Conservation (phyloP, 2,113 vertebrate genomes). For the Chlorocebus sabaeus region DNA sequence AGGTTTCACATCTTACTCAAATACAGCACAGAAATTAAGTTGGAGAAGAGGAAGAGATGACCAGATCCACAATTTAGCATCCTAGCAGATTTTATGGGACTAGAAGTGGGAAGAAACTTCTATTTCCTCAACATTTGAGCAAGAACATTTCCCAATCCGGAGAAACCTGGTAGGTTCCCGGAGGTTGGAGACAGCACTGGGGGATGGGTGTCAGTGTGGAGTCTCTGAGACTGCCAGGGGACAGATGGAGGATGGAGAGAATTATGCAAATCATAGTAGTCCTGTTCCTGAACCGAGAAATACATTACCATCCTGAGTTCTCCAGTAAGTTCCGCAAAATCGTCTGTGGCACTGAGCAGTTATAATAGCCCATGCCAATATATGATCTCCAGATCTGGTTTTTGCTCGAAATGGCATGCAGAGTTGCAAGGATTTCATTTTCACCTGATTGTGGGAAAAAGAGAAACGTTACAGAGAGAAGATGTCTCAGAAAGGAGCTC, state of each 20-base stretch:
- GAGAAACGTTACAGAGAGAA: slow-evolving; percentile 50
- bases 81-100: neutral
- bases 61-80: neutral
- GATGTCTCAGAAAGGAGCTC: neutral
- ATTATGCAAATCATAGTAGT: neutral
- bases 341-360: slow-evolving; percentile 92
- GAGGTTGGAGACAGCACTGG: neutral
- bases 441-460: slow-evolving; percentile 88
- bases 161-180: neutral
- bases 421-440: slow-evolving; percentile 92
- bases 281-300: neutral
- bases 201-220: neutral
- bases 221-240: neutral
- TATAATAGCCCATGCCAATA: slow-evolving; percentile 99
- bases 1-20: neutral
- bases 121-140: neutral
- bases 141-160: neutral
- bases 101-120: neutral
- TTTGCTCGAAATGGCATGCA: slow-evolving; percentile 91
- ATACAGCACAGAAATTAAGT: neutral
- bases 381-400: slow-evolving; percentile 98
- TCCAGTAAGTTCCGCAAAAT: slow-evolving; percentile 95
- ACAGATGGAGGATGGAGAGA: neutral
- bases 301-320: slow-evolving; percentile 96
- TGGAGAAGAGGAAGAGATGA: neutral